phyloP scores from a whole-genome alignment of 2,888 invertebrate genomes.

The Mesorhabditis spiculigera region DNA sequence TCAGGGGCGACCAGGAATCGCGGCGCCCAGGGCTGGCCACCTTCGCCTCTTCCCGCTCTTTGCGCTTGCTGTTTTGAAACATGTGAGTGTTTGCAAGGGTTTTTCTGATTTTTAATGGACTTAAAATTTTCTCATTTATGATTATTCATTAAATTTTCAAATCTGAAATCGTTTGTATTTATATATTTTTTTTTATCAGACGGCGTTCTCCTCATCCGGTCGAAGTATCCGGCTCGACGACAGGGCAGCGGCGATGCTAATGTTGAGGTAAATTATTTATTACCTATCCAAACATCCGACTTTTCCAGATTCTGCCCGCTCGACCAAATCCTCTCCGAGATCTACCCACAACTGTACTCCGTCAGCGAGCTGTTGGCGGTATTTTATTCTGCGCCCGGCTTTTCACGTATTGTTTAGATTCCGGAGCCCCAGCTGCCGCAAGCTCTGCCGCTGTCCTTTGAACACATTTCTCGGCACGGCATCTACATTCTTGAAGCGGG shows the following conservation, averaged over 20 bases:
- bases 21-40: slow-evolving; percentile 73
- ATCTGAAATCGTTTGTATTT: slow-evolving; percentile 10
- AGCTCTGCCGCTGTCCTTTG: slow-evolving; percentile 78
- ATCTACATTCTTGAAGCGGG: slow-evolving; percentile 88
- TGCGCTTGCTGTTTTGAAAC: slow-evolving; percentile 80
- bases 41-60: slow-evolving; percentile 82
- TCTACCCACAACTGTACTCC: slow-evolving; percentile 89
- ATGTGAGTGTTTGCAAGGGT: slow-evolving; percentile 23
- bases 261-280: slow-evolving; percentile 71
- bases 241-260: slow-evolving; percentile 85
- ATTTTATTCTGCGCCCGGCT: not conserved
- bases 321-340: slow-evolving; percentile 73
- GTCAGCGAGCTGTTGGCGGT: slow-evolving; percentile 66
- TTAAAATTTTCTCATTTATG: not conserved
- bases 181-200: slow-evolving; percentile 63
- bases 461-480: slow-evolving; percentile 73
- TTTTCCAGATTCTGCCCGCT: slow-evolving; percentile 71
- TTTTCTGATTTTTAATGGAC: not conserved
- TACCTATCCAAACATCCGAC: not conserved
- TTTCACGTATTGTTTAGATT: not conserved
- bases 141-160: not conserved
- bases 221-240: slow-evolving; percentile 85
- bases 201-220: slow-evolving; percentile 79
- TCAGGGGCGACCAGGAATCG: slow-evolving; percentile 60
- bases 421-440: slow-evolving; percentile 66